Evolutionary conservation across 92 coral and sea anemone species (phyloP), one percentile per base, ranked within the genome.

Genomic region (Desmophyllum pertusum): DNA sequence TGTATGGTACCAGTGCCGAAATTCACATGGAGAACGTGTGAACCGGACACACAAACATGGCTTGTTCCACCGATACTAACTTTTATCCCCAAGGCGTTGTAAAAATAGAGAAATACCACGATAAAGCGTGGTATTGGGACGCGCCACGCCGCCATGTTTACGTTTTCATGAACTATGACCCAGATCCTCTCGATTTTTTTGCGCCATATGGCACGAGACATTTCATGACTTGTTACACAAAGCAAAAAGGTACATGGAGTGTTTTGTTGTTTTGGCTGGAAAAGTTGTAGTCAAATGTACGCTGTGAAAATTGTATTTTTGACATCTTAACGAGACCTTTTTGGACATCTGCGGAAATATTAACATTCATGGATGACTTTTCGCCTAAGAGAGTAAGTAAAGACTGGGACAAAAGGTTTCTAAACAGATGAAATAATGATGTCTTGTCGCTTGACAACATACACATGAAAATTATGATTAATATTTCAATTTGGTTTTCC

Each of bases 321-420:
- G 52, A 25, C 38, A 40, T 38, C 39, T 75, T 51, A 21, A 77
- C 70, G 15, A 39, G 51, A 4, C 15, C 15, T 30, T 39, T 38
- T 77, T 38, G 38, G 81, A 29, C 3, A 38, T 55, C 38, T 69
- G 25, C 50, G 68, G 64, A 70, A 4, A 45, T 31, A 36, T 25
- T 39, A 53, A 27, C 83, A 87, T 91, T 84, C 72, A 91, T 91
- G 94, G 94, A 91, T 91, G 94, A 88, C 91, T 88, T 88, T 91
- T 77, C 89, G 62, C 74, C 85, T 91, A 91, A 91, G 94, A 91
- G 94, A 80, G 94, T 91, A 88, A 83, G 94, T 90, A 81, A 10
- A 27, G 65, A 59, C 75, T 45, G 31, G n/a, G 38, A 64, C 35
- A 18, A 27, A 25, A 69, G 19, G 18, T 37, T 45, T 17, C 29